Conservation (phyloP, 2,113 vertebrate species). For the Nibea albiflora region DNA sequence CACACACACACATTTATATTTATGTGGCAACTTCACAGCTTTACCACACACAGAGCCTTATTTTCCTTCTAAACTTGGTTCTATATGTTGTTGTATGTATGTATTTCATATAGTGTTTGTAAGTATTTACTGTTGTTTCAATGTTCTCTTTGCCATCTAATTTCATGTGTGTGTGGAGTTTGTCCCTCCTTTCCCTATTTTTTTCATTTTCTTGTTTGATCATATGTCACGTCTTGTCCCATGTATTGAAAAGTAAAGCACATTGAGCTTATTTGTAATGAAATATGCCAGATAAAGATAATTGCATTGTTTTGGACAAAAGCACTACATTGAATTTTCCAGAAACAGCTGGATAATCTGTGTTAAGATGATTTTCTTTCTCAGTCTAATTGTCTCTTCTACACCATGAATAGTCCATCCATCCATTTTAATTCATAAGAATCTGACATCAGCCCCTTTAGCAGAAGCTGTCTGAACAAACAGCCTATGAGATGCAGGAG, state of each 20-base stretch:
- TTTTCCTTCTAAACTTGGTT: neutral
- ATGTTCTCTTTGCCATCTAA: neutral
- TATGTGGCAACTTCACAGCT: too few relatives aligned
- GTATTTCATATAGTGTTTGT: neutral
- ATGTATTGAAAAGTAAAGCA: neutral
- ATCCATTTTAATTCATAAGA: neutral
- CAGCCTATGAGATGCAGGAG: conserved; percentile 13
- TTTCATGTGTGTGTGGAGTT: neutral
- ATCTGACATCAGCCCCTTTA: neutral
- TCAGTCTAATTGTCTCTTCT: neutral
- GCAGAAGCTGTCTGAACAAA: neutral
- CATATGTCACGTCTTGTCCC: neutral
- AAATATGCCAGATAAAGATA: neutral
- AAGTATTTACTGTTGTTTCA: neutral
- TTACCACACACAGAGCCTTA: neutral
- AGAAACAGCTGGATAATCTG: neutral
- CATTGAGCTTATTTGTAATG: neutral
- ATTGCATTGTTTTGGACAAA: neutral
- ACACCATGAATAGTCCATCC: neutral
- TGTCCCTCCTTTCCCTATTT: neutral
- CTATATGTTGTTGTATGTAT: neutral
- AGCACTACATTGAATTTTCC: neutral
- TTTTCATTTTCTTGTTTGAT: neutral
- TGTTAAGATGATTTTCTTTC: neutral
- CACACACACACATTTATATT: neutral